These are phyloP conservation scores for Cydia fagiglandana DNA, from an alignment of 1,140 invertebrate species.

Conservation along the genomic window DNA sequence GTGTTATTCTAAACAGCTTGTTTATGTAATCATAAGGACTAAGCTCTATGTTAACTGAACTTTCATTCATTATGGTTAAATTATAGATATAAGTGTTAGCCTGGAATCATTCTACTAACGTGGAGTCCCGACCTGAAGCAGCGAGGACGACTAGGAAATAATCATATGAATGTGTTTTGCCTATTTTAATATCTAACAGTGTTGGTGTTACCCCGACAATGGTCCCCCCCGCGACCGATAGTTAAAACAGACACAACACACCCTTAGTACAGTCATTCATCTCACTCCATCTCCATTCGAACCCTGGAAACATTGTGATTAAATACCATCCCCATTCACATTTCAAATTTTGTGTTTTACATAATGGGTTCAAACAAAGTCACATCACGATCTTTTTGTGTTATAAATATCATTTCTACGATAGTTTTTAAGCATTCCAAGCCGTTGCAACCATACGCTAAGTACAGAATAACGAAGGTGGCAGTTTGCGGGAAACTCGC, in stretches of 20 bases:
- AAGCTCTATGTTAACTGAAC: conserved; percentile 20
- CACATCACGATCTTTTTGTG: conserved; percentile 67
- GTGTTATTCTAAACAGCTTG: conserved; percentile 35
- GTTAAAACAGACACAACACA: conserved; percentile 64
- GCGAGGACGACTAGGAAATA: neutral
- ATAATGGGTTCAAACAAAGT: conserved; percentile 47
- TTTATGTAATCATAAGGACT: conserved; percentile 46
- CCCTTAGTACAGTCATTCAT: conserved; percentile 54
- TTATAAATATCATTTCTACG: conserved; percentile 60
- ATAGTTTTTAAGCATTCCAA: conserved; percentile 61
- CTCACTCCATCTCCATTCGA: conserved; percentile 53
- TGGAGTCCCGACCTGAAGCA: conserved; percentile 17
- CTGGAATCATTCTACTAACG: conserved; percentile 42
- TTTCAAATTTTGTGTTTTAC: conserved; percentile 52
- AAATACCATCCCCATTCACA: conserved; percentile 40
- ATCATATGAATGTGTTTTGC: conserved; percentile 41
- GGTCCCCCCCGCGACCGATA: neutral
- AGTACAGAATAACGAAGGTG: neutral
- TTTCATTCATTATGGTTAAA: conserved; percentile 37
- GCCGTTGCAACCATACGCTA: conserved; percentile 57
- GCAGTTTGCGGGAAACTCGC: neutral
- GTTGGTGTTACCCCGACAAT: neutral
- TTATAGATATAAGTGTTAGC: conserved; percentile 41
- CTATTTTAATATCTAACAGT: conserved; percentile 36
- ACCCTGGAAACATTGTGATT: conserved; percentile 38